phyloP scores from a whole-genome alignment of 1,140 invertebrate genomes.

The Diprion similis region DNA sequence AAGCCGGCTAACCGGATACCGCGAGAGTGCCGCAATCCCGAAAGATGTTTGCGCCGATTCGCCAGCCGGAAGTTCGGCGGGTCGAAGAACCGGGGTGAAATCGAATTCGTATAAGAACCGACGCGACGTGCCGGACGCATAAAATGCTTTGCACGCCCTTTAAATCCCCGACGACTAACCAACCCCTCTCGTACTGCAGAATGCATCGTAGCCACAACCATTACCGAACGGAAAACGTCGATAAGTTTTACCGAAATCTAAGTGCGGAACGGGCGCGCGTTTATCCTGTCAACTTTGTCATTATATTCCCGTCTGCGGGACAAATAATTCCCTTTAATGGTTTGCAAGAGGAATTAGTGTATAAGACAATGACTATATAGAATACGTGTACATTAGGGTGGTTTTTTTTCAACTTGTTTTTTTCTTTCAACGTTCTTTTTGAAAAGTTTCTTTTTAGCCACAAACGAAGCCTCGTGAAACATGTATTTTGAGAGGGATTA shows the following conservation, averaged over 20 bases:
- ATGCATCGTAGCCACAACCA: background rate
- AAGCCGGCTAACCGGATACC: background rate
- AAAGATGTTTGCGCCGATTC: background rate
- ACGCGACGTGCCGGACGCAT: background rate
- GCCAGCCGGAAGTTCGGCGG: background rate
- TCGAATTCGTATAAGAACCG: background rate
- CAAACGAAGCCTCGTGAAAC: no score
- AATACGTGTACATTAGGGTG: no score
- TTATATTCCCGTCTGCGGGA: no score
- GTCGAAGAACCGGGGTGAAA: background rate
- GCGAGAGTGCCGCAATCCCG: background rate
- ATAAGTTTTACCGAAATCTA: background rate
- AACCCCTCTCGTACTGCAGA: background rate
- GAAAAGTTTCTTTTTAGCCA: no score
- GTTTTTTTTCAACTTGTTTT: no score
- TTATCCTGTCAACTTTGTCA: no score
- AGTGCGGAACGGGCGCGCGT: background rate
- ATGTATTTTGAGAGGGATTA: no score
- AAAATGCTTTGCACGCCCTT: constrained; percentile 5
- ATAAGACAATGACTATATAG: no score
- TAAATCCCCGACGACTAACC: background rate
- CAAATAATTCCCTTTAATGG: no score
- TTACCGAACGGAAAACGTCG: constrained; percentile 7
- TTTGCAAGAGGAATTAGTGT: no score
- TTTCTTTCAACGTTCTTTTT: no score